A percentile compares a stretch with the other conserved stretches of the same genome.
Conservation (phyloP, 2,888 invertebrate species). For the Bimastos eiseni region DNA sequence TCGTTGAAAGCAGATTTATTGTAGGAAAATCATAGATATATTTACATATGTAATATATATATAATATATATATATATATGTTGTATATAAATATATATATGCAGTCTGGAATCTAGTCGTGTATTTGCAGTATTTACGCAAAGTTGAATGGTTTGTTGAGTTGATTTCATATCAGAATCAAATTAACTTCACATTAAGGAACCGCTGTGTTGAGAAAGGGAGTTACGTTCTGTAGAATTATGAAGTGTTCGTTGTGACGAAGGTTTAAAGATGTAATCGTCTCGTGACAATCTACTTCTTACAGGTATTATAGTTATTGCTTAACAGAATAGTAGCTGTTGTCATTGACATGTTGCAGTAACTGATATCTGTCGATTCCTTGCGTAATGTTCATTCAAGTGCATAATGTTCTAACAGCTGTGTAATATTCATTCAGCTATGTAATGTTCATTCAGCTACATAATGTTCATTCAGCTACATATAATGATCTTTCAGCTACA, state of each 20-base stretch:
- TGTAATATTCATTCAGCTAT: too few relatives aligned
- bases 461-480: too few relatives aligned
- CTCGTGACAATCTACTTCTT: background rate
- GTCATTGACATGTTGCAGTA: background rate
- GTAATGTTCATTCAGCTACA: too few relatives aligned
- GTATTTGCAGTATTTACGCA: background rate
- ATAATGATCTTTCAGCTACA: too few relatives aligned
- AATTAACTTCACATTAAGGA: background rate
- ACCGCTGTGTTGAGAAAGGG: background rate
- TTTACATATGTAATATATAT: background rate
- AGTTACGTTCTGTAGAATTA: background rate
- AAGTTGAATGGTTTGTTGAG: background rate
- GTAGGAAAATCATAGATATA: slow-evolving; percentile 10
- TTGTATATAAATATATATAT: too few relatives aligned
- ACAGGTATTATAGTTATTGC: background rate
- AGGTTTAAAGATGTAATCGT: background rate
- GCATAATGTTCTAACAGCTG: background rate
- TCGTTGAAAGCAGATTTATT: background rate
- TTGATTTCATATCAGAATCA: background rate
- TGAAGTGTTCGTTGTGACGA: background rate
- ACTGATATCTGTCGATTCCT: background rate
- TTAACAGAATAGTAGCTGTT: background rate
- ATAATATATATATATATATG: background rate
- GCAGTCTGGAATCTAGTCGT: background rate
- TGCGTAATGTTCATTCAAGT: background rate